phyloP scores from a whole-genome alignment of 2,888 invertebrate genomes.

The Cynaeus angustus region DNA sequence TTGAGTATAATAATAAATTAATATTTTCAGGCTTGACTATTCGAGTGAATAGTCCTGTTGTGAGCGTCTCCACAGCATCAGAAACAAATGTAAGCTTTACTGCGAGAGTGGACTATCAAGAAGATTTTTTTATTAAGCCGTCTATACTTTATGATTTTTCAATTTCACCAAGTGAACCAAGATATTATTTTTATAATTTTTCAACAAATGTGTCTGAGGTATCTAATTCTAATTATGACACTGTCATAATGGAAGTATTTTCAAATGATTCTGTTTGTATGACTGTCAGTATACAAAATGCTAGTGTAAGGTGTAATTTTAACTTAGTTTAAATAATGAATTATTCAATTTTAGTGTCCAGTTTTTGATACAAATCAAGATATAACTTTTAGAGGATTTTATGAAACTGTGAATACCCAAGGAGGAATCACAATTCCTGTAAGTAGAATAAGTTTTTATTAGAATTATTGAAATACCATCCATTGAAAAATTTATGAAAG shows the following conservation, averaged over 20 bases:
- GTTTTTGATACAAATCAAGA: slow-evolving; percentile 88
- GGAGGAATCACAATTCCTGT: slow-evolving; percentile 88
- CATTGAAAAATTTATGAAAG: no score
- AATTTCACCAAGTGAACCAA: slow-evolving; percentile 68
- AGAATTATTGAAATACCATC: no score
- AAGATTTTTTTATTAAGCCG: slow-evolving; percentile 75
- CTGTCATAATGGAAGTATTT: slow-evolving; percentile 77
- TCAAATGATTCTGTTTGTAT: slow-evolving; percentile 81
- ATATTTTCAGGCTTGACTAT: neutral
- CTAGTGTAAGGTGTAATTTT: slow-evolving; percentile 74
- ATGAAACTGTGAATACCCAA: slow-evolving; percentile 83
- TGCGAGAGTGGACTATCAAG: slow-evolving; percentile 75
- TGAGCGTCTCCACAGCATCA: slow-evolving; percentile 75
- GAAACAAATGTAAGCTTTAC: slow-evolving; percentile 75
- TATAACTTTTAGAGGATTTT: slow-evolving; percentile 84
- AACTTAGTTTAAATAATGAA: neutral
- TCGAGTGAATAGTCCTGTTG: slow-evolving; percentile 58
- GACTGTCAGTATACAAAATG: slow-evolving; percentile 85
- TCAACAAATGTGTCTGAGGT: slow-evolving; percentile 52
- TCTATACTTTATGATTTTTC: slow-evolving; percentile 70
- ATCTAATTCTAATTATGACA: slow-evolving; percentile 61
- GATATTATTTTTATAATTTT: slow-evolving; percentile 76
- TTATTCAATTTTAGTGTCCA: slow-evolving; percentile 79
- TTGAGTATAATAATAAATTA: no score
- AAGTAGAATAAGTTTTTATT: slow-evolving; percentile 68